Percentiles rank a stretch among this genome's conserved stretches.
phyloP scores from a whole-genome alignment of 2,113 vertebrate species.

The Mormoops blainvillei region DNA sequence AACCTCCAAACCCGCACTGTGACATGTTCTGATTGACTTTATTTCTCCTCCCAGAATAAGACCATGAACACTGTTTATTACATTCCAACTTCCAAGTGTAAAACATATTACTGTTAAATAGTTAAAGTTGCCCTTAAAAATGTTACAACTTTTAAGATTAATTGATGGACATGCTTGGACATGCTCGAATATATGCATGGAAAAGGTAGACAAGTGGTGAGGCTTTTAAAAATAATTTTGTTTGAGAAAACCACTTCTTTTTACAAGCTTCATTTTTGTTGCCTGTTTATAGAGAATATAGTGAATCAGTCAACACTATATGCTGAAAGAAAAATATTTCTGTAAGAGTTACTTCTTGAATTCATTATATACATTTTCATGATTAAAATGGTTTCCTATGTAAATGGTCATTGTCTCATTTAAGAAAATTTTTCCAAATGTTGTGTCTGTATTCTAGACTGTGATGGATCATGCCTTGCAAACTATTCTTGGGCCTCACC shows the following conservation, averaged over 20 bases:
- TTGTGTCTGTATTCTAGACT: not conserved
- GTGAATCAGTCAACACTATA: not conserved
- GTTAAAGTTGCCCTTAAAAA: not conserved
- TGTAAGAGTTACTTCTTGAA: not conserved
- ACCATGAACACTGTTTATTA: not conserved
- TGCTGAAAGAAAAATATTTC: not conserved
- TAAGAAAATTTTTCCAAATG: not conserved
- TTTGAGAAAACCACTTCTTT: not conserved
- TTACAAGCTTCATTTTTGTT: not conserved
- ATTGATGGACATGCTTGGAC: not conserved
- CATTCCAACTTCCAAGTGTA: not conserved
- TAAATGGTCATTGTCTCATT: not conserved
- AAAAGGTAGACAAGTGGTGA: not conserved
- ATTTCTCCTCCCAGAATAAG: not conserved
- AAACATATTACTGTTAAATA: not conserved
- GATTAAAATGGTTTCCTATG: not conserved
- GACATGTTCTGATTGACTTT: not conserved
- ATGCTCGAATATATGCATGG: not conserved
- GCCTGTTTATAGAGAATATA: not conserved
- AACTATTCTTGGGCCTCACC: not conserved
- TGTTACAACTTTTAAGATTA: not conserved
- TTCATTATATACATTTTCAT: not conserved
- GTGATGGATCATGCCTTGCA: slow-evolving; percentile 10
- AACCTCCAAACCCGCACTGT: not conserved
- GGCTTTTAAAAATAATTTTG: not conserved